Evolutionary conservation across 2,797 vertebrate species (phyloP), one percentile per base, ranked within the genome.

Genomic region (Enteromius trimaculatus): DNA sequence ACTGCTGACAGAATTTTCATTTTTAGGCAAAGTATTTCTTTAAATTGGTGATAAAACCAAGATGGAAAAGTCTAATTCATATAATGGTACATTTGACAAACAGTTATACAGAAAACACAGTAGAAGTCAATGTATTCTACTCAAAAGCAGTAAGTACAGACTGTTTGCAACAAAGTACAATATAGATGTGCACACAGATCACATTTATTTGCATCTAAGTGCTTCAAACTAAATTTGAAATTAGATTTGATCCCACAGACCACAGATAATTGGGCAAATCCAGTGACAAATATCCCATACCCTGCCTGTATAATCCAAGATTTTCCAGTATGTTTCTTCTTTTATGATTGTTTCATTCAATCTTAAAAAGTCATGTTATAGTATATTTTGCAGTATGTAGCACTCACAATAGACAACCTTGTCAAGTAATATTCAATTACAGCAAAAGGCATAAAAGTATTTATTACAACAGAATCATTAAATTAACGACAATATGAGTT

Each of bases 401-500:
- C 55, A 19, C 58, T 60, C 23, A 72, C 26, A 74, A 23, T 23
- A 34, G 39, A 47, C 26, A 34, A 8, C n/a, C 79, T 47, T 21
- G 29, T 62, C 10, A 21, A 37, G 31, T 21, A 64, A 64, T 64
- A 64, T 64, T 65, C 3, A 81, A 72, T 47, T 81, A 7, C 26
- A 31, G 42, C 69, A 37, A 55, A 81, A 14, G 69, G 29, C 80
- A 74, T 29, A 23, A 51, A 64, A 34, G 9, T 72, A 70, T 64
- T 72, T 64, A 81, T 81, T 81, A 74, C 79, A 62, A 62, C 55
- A 64, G 42, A 81, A 65, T 26, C 29, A 51, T 64, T 39, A 49
- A 6, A 34, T 81, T 34, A 49, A 74, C 49, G 69, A 71, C 4
- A 14, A 81, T 49, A 34, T 16, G 23, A 47, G 58, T 64, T 81